Evolutionary conservation across 2,113 vertebrate genomes (phyloP), one percentile per base, ranked within the genome.

Genomic region (Aramus guarauna): DNA sequence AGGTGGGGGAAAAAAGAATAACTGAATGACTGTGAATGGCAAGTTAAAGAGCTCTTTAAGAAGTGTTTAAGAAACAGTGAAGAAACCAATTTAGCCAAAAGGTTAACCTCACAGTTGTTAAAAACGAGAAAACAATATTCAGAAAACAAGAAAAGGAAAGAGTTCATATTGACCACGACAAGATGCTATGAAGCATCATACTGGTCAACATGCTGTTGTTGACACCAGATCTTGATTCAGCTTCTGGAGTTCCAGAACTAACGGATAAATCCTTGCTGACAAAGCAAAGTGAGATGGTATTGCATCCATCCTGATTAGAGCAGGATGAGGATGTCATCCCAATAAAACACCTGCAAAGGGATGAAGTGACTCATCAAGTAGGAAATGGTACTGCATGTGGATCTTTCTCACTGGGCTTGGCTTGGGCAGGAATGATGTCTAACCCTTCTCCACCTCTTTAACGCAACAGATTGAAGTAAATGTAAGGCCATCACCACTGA

Each of bases 11-110:
- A 95, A 58, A 58, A 93, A 58, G 36, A 85, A 45, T 60, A 76
- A 69, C 58, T 79, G 74, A 91, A 94, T 96, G 91, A 92, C 85
- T 94, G 78, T 88, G 55, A 88, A 92, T 71, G 83, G 94, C 91
- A 88, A 88, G 59, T 58, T 60, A 81, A 86, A 81, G 72, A 77
- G 53, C 22, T 48, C n/a, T 88, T 76, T 58, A 75, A 39, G 21
- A 84, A 75, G 43, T 18, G 26, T 67, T 88, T 56, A 69, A 80
- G 59, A 91, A 90, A 55, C 9, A 69, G 11, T 9, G 18, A 81
- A 90, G 32, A n/a, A 94, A 93, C 56, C 3, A 85, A 68, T 63
- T 94, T 59, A 47, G 15, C 34, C 86, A 88, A 64, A 83, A 71
- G 41, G 32, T 91, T 59, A 92, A 48, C 18, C 26, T 73, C 71